Conservation (phyloP, 2,888 invertebrate genomes). For the Harpagoxenus sublaevis region DNA sequence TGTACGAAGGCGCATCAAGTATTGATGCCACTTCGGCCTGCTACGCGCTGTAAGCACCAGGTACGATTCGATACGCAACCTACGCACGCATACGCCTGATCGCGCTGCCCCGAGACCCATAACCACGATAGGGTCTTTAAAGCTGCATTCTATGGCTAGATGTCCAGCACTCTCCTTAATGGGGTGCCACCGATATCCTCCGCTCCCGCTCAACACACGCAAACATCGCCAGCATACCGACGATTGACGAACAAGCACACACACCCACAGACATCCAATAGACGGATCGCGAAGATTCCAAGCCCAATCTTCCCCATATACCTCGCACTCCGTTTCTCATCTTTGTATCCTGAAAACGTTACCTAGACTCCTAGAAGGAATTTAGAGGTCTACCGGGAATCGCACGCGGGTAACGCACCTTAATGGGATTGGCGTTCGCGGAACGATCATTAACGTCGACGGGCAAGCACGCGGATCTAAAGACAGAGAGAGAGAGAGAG, state of each 20-base stretch:
- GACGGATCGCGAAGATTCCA: conserved; percentile 9
- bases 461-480: conserved; percentile 58
- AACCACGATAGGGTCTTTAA: conserved; percentile 62
- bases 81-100: conserved; percentile 43
- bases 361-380: conserved; percentile 72
- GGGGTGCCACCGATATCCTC: conserved; percentile 82
- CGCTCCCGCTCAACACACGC: conserved; percentile 49
- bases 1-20: conserved; percentile 76
- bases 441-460: conserved; percentile 78
- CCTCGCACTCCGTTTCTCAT: conserved; percentile 68
- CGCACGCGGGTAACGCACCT: conserved; percentile 75
- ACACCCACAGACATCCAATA: neutral
- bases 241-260: conserved; percentile 13
- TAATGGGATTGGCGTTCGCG: conserved; percentile 80
- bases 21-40: conserved; percentile 80
- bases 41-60: conserved; percentile 50
- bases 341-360: conserved; percentile 64
- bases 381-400: conserved; percentile 80
- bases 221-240: neutral
- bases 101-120: conserved; percentile 51
- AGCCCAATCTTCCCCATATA: conserved; percentile 6
- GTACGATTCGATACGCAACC: conserved; percentile 62
- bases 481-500: conserved; percentile 46
- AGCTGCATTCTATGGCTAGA: conserved; percentile 71
- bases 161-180: conserved; percentile 84